Conservation (phyloP, 2,797 vertebrate genomes). For the Acipenser transmontanus region DNA sequence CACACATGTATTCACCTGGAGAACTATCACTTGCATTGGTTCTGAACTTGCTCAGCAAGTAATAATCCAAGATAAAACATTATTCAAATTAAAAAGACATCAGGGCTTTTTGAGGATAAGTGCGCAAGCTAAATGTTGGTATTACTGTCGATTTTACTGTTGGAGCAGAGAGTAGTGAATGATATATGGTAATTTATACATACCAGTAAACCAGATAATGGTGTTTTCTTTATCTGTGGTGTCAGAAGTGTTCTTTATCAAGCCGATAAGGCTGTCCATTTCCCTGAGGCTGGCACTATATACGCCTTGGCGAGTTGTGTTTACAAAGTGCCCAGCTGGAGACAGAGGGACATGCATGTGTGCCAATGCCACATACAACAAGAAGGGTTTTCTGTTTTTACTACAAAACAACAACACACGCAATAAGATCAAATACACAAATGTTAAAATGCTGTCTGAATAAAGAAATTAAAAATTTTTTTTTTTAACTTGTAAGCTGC, state of each 20-base stretch:
- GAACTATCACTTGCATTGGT: too few species aligned
- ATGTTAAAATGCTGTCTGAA: too few species aligned
- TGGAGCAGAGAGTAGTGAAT: neutral
- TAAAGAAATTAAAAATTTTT: too few species aligned
- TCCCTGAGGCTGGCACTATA: slow-evolving; percentile 70
- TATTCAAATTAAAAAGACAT: too few species aligned
- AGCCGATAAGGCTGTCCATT: slow-evolving; percentile 81
- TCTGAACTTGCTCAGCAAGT: too few species aligned
- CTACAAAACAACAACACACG: slow-evolving; percentile 42
- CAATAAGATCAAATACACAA: too few species aligned
- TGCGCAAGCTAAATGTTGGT: too few species aligned
- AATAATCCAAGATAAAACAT: too few species aligned
- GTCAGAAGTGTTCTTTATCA: slow-evolving; percentile 60
- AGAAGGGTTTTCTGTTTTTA: slow-evolving; percentile 63
- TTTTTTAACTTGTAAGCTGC: too few species aligned
- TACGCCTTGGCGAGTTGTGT: slow-evolving; percentile 8
- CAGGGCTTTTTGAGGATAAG: too few species aligned
- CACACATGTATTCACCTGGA: too few species aligned
- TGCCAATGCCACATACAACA: slow-evolving; percentile 81
- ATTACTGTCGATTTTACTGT: too few species aligned
- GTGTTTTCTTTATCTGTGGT: slow-evolving; percentile 56
- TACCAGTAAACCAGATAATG: slow-evolving; percentile 88
- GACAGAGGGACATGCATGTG: slow-evolving; percentile 92
- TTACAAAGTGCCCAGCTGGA: slow-evolving; percentile 6
- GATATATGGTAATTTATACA: neutral